Evolutionary conservation across 2,888 invertebrate genomes (phyloP).

Genomic region (Cybosia mesomella): DNA sequence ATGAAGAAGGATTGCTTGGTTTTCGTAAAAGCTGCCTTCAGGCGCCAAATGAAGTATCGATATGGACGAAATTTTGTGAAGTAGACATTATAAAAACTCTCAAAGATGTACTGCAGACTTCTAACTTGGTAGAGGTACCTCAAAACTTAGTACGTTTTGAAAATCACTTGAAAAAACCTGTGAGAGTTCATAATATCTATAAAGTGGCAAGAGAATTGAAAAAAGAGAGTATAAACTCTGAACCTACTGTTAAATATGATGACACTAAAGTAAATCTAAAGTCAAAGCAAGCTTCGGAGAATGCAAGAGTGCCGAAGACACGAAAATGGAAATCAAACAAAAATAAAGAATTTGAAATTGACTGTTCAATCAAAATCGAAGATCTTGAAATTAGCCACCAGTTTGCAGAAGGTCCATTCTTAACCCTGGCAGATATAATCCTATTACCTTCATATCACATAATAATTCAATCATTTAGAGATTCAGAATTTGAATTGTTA

Average conservation of each 20-base stretch:
- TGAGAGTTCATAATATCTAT: conserved; percentile 94
- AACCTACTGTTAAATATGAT: conserved; percentile 39
- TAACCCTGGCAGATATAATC: conserved; percentile 94
- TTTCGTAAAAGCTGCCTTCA: conserved; percentile 93
- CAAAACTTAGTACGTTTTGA: conserved; percentile 92
- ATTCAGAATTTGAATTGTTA: conserved; percentile 63
- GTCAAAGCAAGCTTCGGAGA: conserved; percentile 38
- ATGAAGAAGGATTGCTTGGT: conserved; percentile 88
- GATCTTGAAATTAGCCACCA: conserved; percentile 88
- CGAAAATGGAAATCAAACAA: conserved; percentile 83
- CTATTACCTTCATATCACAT: conserved; percentile 91
- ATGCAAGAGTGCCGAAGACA: conserved; percentile 64
- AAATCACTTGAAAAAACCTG: conserved; percentile 93
- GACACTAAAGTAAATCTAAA: conserved; percentile 3
- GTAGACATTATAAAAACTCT: conserved; percentile 90
- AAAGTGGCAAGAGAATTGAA: conserved; percentile 89
- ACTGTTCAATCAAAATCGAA: conserved; percentile 79
- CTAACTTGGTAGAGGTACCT: conserved; percentile 83
- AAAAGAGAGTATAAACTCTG: conserved; percentile 61
- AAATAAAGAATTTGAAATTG: conserved; percentile 72
- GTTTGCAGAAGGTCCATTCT: conserved; percentile 93
- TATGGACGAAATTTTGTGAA: conserved; percentile 98
- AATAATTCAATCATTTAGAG: conserved; percentile 82
- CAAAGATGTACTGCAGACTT: conserved; percentile 69
- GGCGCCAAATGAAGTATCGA: conserved; percentile 93